Conservation (phyloP, 2,113 vertebrate genomes). For the Muntiacus reevesi region DNA sequence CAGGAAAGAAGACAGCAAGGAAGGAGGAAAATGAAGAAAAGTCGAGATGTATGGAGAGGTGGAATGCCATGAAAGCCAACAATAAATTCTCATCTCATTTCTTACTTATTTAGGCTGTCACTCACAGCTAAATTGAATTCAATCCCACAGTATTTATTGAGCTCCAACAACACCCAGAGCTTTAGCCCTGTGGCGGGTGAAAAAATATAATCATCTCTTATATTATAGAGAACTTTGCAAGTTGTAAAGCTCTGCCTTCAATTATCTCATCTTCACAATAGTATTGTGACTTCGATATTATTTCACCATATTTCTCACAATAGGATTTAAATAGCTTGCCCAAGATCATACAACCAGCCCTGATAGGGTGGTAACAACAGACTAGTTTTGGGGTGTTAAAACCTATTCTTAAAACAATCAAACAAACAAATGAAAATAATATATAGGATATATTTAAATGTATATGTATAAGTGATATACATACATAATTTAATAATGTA, state of each 20-base stretch:
- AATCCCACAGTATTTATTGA: neutral
- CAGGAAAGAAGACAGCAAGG: neutral
- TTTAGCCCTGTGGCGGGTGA: neutral
- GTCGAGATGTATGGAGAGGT: neutral
- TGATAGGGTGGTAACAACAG: neutral
- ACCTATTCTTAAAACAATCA: neutral
- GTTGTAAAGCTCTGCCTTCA: neutral
- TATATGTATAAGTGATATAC: neutral
- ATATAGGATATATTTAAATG: neutral
- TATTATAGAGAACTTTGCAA: neutral
- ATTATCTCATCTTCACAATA: neutral
- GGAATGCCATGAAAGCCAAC: neutral
- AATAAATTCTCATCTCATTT: neutral
- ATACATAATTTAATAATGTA: neutral
- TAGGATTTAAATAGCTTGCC: neutral
- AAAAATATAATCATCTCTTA: neutral
- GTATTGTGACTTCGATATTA: neutral
- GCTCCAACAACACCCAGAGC: neutral
- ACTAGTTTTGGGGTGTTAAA: neutral
- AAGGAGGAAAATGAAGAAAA: neutral
- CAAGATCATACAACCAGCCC: neutral
- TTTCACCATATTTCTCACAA: neutral
- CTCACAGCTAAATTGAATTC: neutral
- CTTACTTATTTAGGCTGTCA: neutral
- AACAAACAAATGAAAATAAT: neutral